Evolutionary conservation across 2,888 invertebrate species (phyloP).

Genomic region (Bugula neritina): DNA sequence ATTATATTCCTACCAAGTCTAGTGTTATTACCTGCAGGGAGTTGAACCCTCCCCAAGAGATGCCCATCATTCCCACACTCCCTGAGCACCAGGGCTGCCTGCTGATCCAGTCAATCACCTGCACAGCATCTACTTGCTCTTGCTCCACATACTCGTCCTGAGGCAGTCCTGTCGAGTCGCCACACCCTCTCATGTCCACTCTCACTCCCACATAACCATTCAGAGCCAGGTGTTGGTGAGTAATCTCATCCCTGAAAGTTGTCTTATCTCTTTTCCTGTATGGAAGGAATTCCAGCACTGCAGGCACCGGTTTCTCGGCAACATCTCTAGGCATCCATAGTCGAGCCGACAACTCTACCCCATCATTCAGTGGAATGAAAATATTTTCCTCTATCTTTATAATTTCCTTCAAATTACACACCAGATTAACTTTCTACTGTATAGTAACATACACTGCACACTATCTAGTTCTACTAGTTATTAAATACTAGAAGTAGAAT

Average conservation of each 20-base stretch:
- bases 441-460: too few relatives aligned
- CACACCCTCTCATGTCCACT: slow-evolving; percentile 33
- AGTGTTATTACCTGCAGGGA: slow-evolving; percentile 33
- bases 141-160: slow-evolving; percentile 33
- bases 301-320: slow-evolving; percentile 26
- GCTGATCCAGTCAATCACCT: slow-evolving; percentile 33
- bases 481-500: too few relatives aligned
- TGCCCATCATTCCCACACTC: slow-evolving; percentile 33
- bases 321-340: background rate
- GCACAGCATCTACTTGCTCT: slow-evolving; percentile 32
- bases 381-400: background rate
- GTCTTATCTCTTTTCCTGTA: slow-evolving; percentile 34
- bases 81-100: slow-evolving; percentile 32
- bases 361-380: background rate
- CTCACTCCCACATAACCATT: slow-evolving; percentile 26
- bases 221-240: background rate
- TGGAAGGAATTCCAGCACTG: slow-evolving; percentile 33
- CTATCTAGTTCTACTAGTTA: too few relatives aligned
- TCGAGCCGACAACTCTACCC: slow-evolving; percentile 2
- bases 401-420: too few relatives aligned
- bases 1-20: too few relatives aligned
- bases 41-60: slow-evolving; percentile 35
- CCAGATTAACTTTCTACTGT: too few relatives aligned
- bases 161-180: slow-evolving; percentile 33
- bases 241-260: slow-evolving; percentile 31